Percentiles rank a stretch among this genome's conserved stretches.
Evolutionary conservation across 1,140 invertebrate genomes (phyloP).

Genomic region (Drosophila lacertosa): DNA sequence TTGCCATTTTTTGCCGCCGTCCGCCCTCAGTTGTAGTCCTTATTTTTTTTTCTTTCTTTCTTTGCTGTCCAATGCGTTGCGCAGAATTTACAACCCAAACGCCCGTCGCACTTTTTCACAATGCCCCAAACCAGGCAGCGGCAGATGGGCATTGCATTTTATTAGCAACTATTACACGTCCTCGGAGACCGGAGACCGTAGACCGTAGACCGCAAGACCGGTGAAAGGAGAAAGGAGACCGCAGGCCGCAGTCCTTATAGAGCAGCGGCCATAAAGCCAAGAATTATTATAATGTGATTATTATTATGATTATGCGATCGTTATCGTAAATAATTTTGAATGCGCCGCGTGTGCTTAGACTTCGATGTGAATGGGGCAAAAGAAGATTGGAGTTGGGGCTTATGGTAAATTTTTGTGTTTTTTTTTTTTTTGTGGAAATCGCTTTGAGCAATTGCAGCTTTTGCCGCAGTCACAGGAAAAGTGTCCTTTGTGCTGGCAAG

Average conservation of each 20-base stretch:
- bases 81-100: conserved; percentile 23
- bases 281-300: conserved; percentile 83
- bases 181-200: conserved; percentile 27
- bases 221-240: conserved; percentile 6
- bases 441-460: conserved; percentile 38
- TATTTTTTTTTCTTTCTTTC: conserved; percentile 25
- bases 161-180: conserved; percentile 80
- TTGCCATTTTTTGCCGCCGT: conserved; percentile 70
- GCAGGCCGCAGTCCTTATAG: conserved; percentile 23
- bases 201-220: conserved; percentile 11
- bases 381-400: background rate
- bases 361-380: conserved; percentile 33
- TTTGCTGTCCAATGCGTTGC: conserved; percentile 24
- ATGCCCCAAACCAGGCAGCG: background rate
- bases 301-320: conserved; percentile 83
- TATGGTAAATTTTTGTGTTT: conserved; percentile 64
- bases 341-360: conserved; percentile 77
- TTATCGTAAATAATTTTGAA: conserved; percentile 83
- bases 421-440: conserved; percentile 17
- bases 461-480: conserved; percentile 38
- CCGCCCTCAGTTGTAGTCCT: background rate
- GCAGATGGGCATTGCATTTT: conserved; percentile 75
- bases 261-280: conserved; percentile 70
- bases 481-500: conserved; percentile 20
- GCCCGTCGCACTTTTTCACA: background rate